phyloP scores from a whole-genome alignment of 2,888 invertebrate genomes.

The Drosophila nr. perissopoda region DNA sequence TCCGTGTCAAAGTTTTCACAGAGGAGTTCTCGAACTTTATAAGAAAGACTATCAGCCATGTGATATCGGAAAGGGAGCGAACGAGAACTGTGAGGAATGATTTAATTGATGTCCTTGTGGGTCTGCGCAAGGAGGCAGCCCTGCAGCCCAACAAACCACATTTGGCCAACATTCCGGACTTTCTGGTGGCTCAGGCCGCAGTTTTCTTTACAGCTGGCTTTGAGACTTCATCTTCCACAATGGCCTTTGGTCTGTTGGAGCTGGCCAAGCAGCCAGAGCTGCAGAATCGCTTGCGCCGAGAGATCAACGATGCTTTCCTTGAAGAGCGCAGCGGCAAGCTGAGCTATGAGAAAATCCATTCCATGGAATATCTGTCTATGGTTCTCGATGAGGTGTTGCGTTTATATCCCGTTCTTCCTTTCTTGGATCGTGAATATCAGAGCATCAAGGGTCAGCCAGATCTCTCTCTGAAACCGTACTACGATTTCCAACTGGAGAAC shows the following conservation, averaged over 20 bases:
- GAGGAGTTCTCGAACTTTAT: slow-evolving; percentile 82
- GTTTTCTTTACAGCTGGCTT: slow-evolving; percentile 84
- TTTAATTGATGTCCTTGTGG: slow-evolving; percentile 85
- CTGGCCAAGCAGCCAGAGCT: slow-evolving; percentile 83
- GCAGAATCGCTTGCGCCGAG: slow-evolving; percentile 84
- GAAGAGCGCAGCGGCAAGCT: slow-evolving; percentile 80
- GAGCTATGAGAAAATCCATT: slow-evolving; percentile 84
- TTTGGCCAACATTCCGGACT: slow-evolving; percentile 71
- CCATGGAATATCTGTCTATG: slow-evolving; percentile 85
- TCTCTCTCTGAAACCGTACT: slow-evolving; percentile 78
- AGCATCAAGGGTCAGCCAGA: slow-evolving; percentile 53
- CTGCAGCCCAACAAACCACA: slow-evolving; percentile 53
- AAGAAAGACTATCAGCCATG: slow-evolving; percentile 82
- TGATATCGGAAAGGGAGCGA: slow-evolving; percentile 84
- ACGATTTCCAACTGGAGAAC: slow-evolving; percentile 74
- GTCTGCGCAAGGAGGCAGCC: slow-evolving; percentile 80
- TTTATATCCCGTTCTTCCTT: slow-evolving; percentile 83
- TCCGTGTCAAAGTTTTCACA: slow-evolving; percentile 78
- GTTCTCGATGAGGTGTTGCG: slow-evolving; percentile 84
- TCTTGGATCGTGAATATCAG: slow-evolving; percentile 82
- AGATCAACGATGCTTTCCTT: slow-evolving; percentile 83
- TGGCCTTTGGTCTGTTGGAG: slow-evolving; percentile 84
- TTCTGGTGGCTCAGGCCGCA: slow-evolving; percentile 83
- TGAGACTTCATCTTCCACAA: slow-evolving; percentile 84
- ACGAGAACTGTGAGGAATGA: slow-evolving; percentile 84